phyloP scores from a whole-genome alignment of 2,113 vertebrate species.

The Propithecus coquereli region DNA sequence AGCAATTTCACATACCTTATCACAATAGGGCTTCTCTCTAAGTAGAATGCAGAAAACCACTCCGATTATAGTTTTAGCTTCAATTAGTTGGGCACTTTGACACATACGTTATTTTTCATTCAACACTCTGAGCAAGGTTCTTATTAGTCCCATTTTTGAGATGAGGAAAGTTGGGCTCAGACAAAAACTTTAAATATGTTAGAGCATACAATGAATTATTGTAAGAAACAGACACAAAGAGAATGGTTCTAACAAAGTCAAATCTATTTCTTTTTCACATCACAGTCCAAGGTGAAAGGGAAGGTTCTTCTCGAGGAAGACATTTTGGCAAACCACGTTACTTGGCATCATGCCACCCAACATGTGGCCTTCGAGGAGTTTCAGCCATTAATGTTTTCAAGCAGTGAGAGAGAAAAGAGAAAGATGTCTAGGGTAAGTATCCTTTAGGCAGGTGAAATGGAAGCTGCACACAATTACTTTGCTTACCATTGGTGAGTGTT shows the following conservation, averaged over 20 bases:
- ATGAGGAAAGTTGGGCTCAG: neutral
- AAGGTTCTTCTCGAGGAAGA: neutral
- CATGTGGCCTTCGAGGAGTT: neutral
- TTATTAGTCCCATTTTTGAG: neutral
- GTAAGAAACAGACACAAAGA: neutral
- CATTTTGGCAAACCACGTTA: fast-evolving
- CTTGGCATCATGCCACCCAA: neutral
- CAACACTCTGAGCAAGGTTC: neutral
- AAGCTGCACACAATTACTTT: neutral
- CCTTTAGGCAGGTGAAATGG: neutral
- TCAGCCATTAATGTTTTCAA: neutral
- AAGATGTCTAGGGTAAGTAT: neutral
- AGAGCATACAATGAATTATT: neutral
- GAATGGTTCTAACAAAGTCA: neutral
- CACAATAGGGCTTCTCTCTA: neutral
- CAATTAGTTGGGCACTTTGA: neutral
- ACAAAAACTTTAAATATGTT: neutral
- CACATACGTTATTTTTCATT: neutral
- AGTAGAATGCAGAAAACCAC: neutral
- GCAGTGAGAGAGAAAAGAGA: neutral
- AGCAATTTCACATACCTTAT: neutral
- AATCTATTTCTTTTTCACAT: neutral
- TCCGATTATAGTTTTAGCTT: neutral
- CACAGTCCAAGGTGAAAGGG: neutral
- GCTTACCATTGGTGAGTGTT: neutral